These are phyloP conservation scores for Pimpla rufipes DNA, from an alignment of 2,888 invertebrate genomes.

Conservation along the genomic window DNA sequence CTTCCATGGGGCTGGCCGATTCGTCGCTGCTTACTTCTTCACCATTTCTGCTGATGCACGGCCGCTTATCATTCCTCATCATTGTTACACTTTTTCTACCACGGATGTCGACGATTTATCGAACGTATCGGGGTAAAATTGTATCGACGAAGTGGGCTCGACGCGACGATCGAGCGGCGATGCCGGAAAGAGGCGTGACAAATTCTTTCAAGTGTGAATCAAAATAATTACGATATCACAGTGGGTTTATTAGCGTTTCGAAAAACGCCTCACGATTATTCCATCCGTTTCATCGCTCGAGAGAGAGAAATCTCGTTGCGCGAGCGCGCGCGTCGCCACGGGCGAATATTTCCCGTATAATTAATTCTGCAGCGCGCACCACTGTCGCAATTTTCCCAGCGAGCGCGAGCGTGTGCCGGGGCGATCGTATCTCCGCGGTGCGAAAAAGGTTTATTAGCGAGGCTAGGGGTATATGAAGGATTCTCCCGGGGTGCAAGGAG, in stretches of 20 bases:
- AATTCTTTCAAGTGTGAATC: too few relatives aligned
- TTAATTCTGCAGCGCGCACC: not conserved
- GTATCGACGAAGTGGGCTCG: too few relatives aligned
- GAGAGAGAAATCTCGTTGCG: not conserved
- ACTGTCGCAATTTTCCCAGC: not conserved
- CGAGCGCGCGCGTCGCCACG: not conserved
- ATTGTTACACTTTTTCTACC: too few relatives aligned
- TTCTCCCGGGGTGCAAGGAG: constrained; percentile 25
- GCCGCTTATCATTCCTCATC: too few relatives aligned
- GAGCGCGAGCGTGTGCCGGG: not conserved
- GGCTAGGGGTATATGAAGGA: constrained; percentile 18
- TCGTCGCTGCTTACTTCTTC: too few relatives aligned
- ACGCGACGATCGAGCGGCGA: too few relatives aligned
- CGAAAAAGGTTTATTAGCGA: constrained; percentile 49
- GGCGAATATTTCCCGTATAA: not conserved
- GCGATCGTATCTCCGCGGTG: constrained; percentile 15
- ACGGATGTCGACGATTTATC: too few relatives aligned
- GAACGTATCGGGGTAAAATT: too few relatives aligned
- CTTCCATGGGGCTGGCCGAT: too few relatives aligned
- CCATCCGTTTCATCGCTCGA: not conserved
- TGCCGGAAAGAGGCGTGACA: too few relatives aligned
- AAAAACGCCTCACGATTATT: not conserved
- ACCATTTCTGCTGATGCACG: too few relatives aligned
- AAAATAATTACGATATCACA: too few relatives aligned
- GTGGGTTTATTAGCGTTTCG: not conserved